Base-by-base conservation (phyloP, 2,888 invertebrate species). In the Capitulum mitella region DNA sequence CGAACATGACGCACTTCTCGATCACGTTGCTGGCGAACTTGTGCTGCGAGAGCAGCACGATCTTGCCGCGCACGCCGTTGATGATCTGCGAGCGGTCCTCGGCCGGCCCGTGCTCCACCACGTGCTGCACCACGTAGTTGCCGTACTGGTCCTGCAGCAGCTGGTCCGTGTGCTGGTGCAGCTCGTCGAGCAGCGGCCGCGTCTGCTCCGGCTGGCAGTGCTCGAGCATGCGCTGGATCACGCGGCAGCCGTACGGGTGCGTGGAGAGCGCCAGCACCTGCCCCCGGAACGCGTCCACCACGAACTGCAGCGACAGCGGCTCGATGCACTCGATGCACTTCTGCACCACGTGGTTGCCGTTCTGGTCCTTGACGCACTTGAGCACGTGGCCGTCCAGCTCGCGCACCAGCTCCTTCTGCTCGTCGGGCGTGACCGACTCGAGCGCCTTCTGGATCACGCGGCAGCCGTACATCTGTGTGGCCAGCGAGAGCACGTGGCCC, bases 11-110 rank as follows among this genome's bases (percentile, higher is more conserved):
- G 88, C 98, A 99, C 87, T 99, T 99, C 89, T 99, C 99, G 77
- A 99, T 98, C 77, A 99, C 99, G 87, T 99, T 99, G 85, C 97
- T 96, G 83, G 99, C 99, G 89, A 99, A 99, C 88, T 99, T 99
- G 89, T 99, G 99, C 87, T 99, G 98, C 83, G 97, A 96, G 81
- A 98, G 90, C 84, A 91, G 91, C 84, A 98, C 89, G 82, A 99
- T 97, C 87, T 97, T 96, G 79, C 94, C 94, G 82, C 92, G 89
- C 12, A 95, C 92, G 82, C 91, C 93, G 84, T 90, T 91, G 84
- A 99, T 97, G 84, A 99, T 91, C 86, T 94, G 93, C 83, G 95
- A 93, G 87, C 97, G 96, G 87, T 99, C 98, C 86, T 97, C 97
- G 79, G 93, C 92, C 84, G 95, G 94, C 83, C 99, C 99, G 87